These are phyloP conservation scores for Lipotes vexillifer DNA, from an alignment of 2,113 vertebrate species.

Conservation along the genomic window DNA sequence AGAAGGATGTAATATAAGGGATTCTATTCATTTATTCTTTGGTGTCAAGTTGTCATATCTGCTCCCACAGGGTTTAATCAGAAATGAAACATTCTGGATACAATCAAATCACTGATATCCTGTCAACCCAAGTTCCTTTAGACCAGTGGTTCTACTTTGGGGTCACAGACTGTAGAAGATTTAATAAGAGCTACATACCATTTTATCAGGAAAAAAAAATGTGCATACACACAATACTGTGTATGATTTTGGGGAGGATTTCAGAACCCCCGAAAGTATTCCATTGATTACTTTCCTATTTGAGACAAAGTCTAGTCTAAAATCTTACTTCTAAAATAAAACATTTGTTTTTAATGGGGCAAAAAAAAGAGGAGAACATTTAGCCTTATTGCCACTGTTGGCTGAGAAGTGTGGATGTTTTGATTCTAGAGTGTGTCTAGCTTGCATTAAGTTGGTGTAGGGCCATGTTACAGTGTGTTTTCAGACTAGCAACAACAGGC, in stretches of 20 bases:
- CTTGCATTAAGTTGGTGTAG: background rate
- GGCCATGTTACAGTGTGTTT: background rate
- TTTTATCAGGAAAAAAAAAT: background rate
- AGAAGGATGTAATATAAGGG: background rate
- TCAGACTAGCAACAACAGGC: background rate
- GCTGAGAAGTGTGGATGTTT: background rate
- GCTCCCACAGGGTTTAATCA: background rate
- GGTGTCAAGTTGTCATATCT: background rate
- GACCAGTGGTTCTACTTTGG: background rate
- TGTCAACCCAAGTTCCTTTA: background rate
- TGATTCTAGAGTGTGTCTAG: background rate
- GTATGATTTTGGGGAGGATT: background rate
- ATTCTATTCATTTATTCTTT: slow-evolving; percentile 7
- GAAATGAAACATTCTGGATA: slow-evolving; percentile 17
- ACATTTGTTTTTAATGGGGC: background rate
- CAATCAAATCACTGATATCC: background rate
- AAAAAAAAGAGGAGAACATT: background rate
- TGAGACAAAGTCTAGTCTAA: slow-evolving; percentile 14
- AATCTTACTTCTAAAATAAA: slow-evolving; percentile 15
- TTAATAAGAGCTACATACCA: background rate
- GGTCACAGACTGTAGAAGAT: background rate
- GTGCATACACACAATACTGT: background rate
- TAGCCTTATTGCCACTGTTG: background rate
- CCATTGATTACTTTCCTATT: background rate
- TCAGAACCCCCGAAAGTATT: background rate